Base-by-base conservation (phyloP, 1,140 invertebrate genomes). In the Triops cancriformis region DNA sequence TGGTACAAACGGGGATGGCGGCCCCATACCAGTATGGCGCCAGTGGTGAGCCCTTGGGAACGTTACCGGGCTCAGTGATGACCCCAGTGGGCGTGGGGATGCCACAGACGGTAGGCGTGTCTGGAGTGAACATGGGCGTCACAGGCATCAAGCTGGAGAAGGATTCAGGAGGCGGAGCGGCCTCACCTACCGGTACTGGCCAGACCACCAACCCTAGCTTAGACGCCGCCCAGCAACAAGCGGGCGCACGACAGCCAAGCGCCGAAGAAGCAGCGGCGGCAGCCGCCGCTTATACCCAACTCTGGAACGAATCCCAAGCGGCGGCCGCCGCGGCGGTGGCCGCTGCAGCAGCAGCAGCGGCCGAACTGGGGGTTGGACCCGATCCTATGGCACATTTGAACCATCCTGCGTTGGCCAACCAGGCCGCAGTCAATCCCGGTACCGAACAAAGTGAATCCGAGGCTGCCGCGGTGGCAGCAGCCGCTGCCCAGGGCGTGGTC, bases 1-100 rank as follows among this genome's bases (percentile, higher is more conserved):
- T 96, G 92, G 94, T 96, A 87, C 93, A 95, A 88, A 92, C 94
- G 87, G 93, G 93, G 82, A 94, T 95, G 90, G 90, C 91, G 85
- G 88, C 84, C 73, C 92, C 93, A 84, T 94, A 91, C 87, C 92
- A 87, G 89, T 92, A 89, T 85, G 90, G 87, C 86, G 91, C 86
- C 88, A 83, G 83, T 80, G 82, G 83, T 73, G 83, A 83, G 64
- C 80, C 82, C 73, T 80, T 76, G 72, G 79, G 72, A 77, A 64
- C 51, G 23, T n/a, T 64, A 23, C 51, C 51, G 10, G 51, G 51
- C 51, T 64, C 51, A 64, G 51, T 64, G 14, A 64, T 64, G 76
- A 78, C 73, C 74, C 77, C 72, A 72, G 79, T 75, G 75, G 81
- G 78, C 79, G 82, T 77, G 74, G 73, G 41, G 76, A 79, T 74